phyloP scores from a whole-genome alignment of 1,140 invertebrate species.

The Wasmannia auropunctata region DNA sequence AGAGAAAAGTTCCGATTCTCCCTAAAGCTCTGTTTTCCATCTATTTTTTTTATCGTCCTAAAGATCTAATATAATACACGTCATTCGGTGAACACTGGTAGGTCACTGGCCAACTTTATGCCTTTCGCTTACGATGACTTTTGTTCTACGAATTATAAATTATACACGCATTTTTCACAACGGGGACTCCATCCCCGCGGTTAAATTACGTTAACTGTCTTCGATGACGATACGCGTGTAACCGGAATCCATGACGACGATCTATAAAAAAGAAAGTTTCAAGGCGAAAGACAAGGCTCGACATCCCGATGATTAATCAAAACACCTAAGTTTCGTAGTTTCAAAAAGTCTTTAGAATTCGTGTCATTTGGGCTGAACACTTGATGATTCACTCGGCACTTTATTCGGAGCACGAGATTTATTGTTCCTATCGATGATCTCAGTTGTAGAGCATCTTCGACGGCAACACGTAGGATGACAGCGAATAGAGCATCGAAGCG shows the following conservation, averaged over 20 bases:
- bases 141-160: slow-evolving; percentile 23
- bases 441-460: slow-evolving; percentile 72
- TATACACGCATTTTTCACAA: slow-evolving; percentile 12
- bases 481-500: slow-evolving; percentile 90
- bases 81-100: slow-evolving; percentile 70
- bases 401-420: not conserved
- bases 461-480: slow-evolving; percentile 90
- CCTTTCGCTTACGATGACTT: slow-evolving; percentile 56
- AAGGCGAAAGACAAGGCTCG: not conserved
- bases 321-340: not conserved
- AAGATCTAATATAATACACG: slow-evolving; percentile 65
- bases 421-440: not conserved
- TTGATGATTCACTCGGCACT: not conserved
- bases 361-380: not conserved
- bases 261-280: not conserved
- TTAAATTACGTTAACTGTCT: slow-evolving; percentile 10
- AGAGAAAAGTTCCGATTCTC: slow-evolving; percentile 48
- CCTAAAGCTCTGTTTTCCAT: slow-evolving; percentile 50
- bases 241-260: not conserved
- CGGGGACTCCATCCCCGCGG: not conserved
- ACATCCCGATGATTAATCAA: not conserved
- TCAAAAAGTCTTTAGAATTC: not conserved
- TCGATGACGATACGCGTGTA: not conserved
- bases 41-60: slow-evolving; percentile 10
- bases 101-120: slow-evolving; percentile 69